Evolutionary conservation across 2,888 invertebrate genomes (phyloP).

Genomic region (Nasonia oneida): DNA sequence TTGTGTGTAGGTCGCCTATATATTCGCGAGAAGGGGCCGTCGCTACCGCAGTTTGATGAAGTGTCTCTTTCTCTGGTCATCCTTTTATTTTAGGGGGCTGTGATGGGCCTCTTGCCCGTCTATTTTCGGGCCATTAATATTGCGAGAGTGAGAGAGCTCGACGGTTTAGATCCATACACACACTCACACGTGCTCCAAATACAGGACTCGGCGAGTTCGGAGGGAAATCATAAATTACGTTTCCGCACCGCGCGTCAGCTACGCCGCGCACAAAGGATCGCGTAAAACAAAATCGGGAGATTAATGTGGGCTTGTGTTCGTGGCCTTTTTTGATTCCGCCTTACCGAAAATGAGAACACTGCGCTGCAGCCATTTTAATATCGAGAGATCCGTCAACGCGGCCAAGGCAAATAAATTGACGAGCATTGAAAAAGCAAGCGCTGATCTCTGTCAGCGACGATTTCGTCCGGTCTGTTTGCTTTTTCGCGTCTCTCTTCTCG

Average conservation of each 20-base stretch:
- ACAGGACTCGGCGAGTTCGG: not conserved
- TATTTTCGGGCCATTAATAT: constrained; percentile 9
- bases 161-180: not conserved
- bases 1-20: not conserved
- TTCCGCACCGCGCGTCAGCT: not conserved
- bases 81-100: constrained; percentile 7
- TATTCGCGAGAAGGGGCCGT: not conserved
- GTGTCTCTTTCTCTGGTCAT: not conserved
- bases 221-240: constrained; percentile 7
- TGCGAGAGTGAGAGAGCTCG: not conserved
- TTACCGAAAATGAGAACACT: not conserved
- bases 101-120: not conserved
- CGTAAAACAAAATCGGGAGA: constrained; percentile 5
- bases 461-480: constrained; percentile 15
- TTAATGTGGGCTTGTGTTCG: not conserved
- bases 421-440: not conserved
- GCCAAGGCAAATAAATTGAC: not conserved
- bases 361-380: not conserved
- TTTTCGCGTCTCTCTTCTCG: not conserved
- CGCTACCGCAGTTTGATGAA: not conserved
- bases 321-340: not conserved
- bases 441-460: constrained; percentile 8
- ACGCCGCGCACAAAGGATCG: not conserved
- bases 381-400: not conserved
- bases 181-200: not conserved